phyloP scores from a whole-genome alignment of 2,113 vertebrate genomes.

The Oostethus manadensis region DNA sequence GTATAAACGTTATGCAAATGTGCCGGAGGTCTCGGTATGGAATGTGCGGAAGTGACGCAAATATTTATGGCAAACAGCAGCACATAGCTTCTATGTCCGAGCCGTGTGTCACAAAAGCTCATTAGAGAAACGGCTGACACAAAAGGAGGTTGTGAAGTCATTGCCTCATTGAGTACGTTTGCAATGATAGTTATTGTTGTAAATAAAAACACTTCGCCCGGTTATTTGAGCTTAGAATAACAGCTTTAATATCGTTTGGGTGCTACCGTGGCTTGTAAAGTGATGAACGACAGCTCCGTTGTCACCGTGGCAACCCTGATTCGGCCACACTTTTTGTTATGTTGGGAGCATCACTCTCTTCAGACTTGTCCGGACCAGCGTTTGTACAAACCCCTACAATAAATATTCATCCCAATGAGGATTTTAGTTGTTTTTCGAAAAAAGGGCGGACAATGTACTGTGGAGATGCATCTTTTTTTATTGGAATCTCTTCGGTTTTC shows the following conservation, averaged over 20 bases:
- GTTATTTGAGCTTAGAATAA: background rate
- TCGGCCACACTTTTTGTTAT: too few relatives aligned
- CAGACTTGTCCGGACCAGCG: too few relatives aligned
- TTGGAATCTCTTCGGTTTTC: too few relatives aligned
- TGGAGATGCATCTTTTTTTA: too few relatives aligned
- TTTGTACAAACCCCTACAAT: too few relatives aligned
- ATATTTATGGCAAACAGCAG: slow-evolving; percentile 61
- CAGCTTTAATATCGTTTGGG: background rate
- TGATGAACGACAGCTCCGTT: background rate
- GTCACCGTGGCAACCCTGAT: background rate
- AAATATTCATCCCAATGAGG: too few relatives aligned
- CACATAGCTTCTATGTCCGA: slow-evolving; percentile 38
- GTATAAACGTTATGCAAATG: slow-evolving; percentile 20
- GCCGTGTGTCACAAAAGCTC: slow-evolving; percentile 28
- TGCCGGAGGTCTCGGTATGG: too few relatives aligned
- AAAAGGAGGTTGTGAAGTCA: slow-evolving; percentile 25
- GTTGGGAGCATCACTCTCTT: too few relatives aligned
- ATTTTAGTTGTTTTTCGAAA: too few relatives aligned
- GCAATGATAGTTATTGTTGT: slow-evolving; percentile 2
- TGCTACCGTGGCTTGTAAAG: background rate
- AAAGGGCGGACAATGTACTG: too few relatives aligned
- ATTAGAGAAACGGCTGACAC: slow-evolving; percentile 44
- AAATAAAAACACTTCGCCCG: background rate
- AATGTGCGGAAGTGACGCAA: too few relatives aligned
- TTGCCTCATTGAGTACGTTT: slow-evolving; percentile 31